Evolutionary conservation across 2,888 invertebrate genomes (phyloP).

Genomic region (Danaus chrysippus): DNA sequence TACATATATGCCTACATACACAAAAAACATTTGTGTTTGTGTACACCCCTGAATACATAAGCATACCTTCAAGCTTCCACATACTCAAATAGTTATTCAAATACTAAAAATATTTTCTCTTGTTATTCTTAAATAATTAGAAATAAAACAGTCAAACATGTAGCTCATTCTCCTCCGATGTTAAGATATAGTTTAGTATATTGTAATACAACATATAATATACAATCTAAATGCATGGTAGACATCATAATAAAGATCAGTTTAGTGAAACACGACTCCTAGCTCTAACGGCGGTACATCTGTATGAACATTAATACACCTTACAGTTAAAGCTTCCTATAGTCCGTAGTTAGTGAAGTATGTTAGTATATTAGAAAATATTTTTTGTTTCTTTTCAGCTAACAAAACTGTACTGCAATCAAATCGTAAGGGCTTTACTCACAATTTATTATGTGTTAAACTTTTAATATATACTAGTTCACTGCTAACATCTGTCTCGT

Average conservation of each 20-base stretch:
- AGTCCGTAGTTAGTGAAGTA: slow-evolving; percentile 3
- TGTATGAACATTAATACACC: slow-evolving; percentile 6
- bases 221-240: background rate
- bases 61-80: background rate
- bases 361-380: slow-evolving; percentile 38
- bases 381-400: slow-evolving; percentile 69
- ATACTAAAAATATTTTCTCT: too few species aligned
- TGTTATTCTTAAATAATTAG: too few species aligned
- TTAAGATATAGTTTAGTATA: too few species aligned
- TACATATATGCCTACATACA: background rate
- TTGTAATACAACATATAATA: too few species aligned
- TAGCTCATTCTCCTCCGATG: too few species aligned
- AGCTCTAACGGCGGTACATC: too few species aligned
- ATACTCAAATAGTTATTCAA: background rate
- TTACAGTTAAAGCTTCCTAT: background rate
- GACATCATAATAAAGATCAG: too few species aligned
- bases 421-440: slow-evolving; percentile 66
- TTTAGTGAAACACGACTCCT: too few species aligned
- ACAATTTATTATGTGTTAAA: slow-evolving; percentile 17
- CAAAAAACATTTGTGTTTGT: slow-evolving; percentile 1
- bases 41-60: too few species aligned
- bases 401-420: slow-evolving; percentile 72
- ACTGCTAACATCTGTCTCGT: slow-evolving; percentile 24
- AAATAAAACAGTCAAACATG: too few species aligned
- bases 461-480: slow-evolving; percentile 34